phyloP scores from a whole-genome alignment of 2,888 invertebrate genomes.

The Drosophila austrosaltans region DNA sequence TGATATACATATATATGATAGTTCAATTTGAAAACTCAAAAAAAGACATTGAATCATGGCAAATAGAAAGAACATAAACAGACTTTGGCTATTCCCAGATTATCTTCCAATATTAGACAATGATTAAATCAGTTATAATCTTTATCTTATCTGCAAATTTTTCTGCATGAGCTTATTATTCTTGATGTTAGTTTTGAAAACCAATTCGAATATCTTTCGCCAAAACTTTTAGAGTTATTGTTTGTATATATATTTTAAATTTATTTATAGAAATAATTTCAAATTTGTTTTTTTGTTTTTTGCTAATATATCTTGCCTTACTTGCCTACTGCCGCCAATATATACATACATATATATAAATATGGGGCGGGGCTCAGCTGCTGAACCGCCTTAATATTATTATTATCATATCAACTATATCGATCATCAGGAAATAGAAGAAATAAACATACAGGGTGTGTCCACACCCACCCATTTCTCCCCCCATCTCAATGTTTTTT shows the following conservation, averaged over 20 bases:
- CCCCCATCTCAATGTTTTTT: background rate
- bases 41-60: no score
- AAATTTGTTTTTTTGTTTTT: background rate
- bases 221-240: background rate
- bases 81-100: background rate
- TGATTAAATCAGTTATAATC: background rate
- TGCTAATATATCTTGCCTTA: no score
- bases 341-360: background rate
- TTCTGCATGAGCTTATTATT: background rate
- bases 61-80: no score
- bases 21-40: no score
- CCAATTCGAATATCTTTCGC: background rate
- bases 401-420: background rate
- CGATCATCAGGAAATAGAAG: slow-evolving; percentile 4
- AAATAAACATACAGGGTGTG: background rate
- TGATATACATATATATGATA: no score
- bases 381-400: background rate
- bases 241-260: no score
- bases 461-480: no score
- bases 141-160: background rate
- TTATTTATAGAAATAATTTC: background rate
- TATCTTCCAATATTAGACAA: background rate
- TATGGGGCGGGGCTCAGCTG: slow-evolving; percentile 6
- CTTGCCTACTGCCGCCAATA: no score
- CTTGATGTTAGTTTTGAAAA: background rate